Percentiles rank a stretch among this genome's conserved stretches.
Evolutionary conservation across 1,140 invertebrate genomes (phyloP).

Genomic region (Oedothorax gibbosus): DNA sequence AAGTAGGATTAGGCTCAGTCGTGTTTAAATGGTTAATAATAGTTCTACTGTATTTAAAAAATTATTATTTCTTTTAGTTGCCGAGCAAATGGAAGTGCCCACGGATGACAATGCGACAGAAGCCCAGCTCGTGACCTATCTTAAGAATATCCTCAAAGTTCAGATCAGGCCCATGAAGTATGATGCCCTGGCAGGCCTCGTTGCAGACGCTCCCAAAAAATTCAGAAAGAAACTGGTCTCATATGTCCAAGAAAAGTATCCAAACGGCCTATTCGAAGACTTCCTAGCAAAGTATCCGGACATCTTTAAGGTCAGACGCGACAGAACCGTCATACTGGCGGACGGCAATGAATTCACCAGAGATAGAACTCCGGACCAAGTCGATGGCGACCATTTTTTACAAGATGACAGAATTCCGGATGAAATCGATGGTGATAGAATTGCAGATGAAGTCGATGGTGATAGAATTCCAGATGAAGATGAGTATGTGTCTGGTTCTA

Average conservation of each 20-base stretch:
- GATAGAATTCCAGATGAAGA: no score
- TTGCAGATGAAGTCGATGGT: no score
- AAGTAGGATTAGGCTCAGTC: no score
- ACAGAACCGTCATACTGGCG: constrained; percentile 17
- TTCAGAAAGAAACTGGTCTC: neutral
- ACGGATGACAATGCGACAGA: neutral
- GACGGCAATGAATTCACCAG: constrained; percentile 13
- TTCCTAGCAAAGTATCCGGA: constrained; percentile 32
- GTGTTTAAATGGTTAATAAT: neutral
- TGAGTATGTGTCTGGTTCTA: no score
- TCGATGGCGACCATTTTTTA: neutral
- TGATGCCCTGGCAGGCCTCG: constrained; percentile 14
- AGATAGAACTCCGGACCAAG: no score
- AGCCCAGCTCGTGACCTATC: constrained; percentile 18
- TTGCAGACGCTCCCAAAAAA: constrained; percentile 28
- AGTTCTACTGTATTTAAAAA: neutral
- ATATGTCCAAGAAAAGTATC: constrained; percentile 37
- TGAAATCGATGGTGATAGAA: no score
- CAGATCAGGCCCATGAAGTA: constrained; percentile 30
- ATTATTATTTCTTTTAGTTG: constrained; percentile 8
- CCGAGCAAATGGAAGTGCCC: neutral
- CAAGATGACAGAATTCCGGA: neutral
- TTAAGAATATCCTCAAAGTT: constrained; percentile 31
- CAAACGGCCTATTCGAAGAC: constrained; percentile 16
- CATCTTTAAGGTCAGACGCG: constrained; percentile 4